Evolutionary conservation across 1,140 invertebrate species (phyloP).

Genomic region (Camponotus vicinus): DNA sequence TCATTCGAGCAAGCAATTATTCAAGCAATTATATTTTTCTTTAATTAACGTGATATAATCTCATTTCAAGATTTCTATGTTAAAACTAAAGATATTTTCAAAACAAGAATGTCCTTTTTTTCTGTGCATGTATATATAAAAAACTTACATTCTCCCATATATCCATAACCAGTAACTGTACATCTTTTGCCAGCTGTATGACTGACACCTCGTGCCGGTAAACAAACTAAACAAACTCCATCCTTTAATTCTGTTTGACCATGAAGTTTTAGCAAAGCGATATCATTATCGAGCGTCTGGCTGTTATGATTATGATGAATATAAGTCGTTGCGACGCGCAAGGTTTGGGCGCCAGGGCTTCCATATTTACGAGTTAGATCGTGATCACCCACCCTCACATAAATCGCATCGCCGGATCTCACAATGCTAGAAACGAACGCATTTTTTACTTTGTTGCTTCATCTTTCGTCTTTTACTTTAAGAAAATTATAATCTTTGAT

Average conservation of each 20-base stretch:
- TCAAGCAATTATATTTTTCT: no score
- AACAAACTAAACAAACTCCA: slow-evolving; percentile 94
- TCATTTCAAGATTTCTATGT: no score
- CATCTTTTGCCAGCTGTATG: slow-evolving; percentile 95
- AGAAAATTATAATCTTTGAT: no score
- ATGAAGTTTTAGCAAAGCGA: slow-evolving; percentile 96
- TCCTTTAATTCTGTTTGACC: slow-evolving; percentile 95
- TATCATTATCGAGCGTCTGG: slow-evolving; percentile 98
- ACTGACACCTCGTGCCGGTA: slow-evolving; percentile 94
- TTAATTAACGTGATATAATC: no score
- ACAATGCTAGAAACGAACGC: slow-evolving; percentile 91
- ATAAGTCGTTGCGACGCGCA: slow-evolving; percentile 96
- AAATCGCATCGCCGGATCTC: slow-evolving; percentile 95
- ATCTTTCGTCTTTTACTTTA: background rate
- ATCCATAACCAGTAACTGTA: slow-evolving; percentile 97
- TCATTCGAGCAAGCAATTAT: no score
- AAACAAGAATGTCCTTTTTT: no score
- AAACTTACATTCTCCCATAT: slow-evolving; percentile 94
- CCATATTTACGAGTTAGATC: slow-evolving; percentile 95
- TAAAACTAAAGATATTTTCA: no score
- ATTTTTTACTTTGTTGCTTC: slow-evolving; percentile 5
- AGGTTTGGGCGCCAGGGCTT: slow-evolving; percentile 94
- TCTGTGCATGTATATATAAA: no score
- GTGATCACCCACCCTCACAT: slow-evolving; percentile 96
- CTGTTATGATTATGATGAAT: slow-evolving; percentile 99